Evolutionary conservation across 2,888 invertebrate genomes (phyloP), one percentile per base, ranked within the genome.

Genomic region (Corythucha ciliata): DNA sequence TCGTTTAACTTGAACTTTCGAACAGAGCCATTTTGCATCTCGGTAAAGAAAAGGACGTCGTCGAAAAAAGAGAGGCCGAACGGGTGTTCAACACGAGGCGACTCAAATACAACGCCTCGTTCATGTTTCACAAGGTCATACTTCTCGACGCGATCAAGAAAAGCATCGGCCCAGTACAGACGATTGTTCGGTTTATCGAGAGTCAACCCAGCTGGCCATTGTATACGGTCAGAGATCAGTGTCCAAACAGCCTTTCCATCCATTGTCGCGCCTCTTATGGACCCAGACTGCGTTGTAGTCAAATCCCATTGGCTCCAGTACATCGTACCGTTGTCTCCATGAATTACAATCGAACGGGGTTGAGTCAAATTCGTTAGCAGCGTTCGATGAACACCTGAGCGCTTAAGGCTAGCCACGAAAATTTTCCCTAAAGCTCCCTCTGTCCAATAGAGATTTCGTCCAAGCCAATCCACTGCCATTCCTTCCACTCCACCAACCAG

Each of bases 381-480:
- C n/a, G 40, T 24, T 26, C 48, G 46, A 7, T 36, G 12, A 10
- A 53, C 36, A 3, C 18, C 16, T 7, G 55, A 50, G 4, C 24
- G 18, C 6, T 26, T 37, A 6, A 55, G 36, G n/a, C 48, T 40
- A 2, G 53, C 44, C 5, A 53, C 55, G 25, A 34, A 42, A 8
- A 55, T 26, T n/a, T 36, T 50, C 4, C 53, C 53, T 29, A 26
- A 29, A 27, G 26, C 36, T 66, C 79, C 79, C 68, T 84, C 85
- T 46, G 84, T 83, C 85, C 88, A 90, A 71, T 85, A 92, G 52
- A 92, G 67, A 70, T 89, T 87, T 52, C 74, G 68, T 52, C 81
- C 81, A 64, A 87, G 75, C 85, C 86, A 88, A 69, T 92, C 91
- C 51, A 87, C 76, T 29, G 88, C 87, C 57, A 91, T 67, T 4